Percentiles rank a stretch among this genome's conserved stretches.
Evolutionary conservation across 2,888 invertebrate genomes (phyloP).

Genomic region (Actias luna): DNA sequence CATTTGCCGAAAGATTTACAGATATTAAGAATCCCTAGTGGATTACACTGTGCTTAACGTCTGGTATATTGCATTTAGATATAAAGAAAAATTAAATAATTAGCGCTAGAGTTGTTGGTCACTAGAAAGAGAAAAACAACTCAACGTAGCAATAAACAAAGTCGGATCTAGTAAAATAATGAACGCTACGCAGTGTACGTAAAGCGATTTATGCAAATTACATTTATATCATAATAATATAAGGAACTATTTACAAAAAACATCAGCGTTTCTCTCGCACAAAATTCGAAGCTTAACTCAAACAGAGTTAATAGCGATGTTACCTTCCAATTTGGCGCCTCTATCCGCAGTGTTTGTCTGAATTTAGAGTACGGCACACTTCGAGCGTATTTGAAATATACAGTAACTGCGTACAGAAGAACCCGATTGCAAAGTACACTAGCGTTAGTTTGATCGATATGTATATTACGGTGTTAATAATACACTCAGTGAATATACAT

Average conservation of each 20-base stretch:
- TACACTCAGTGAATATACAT: no score
- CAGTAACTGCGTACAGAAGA: not conserved
- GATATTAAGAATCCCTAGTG: no score
- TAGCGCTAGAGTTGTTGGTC: no score
- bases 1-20: no score
- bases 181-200: no score
- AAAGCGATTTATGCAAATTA: not conserved
- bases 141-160: not conserved
- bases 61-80: no score
- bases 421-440: not conserved
- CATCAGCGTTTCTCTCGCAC: not conserved
- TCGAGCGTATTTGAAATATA: conserved; percentile 6
- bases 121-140: no score
- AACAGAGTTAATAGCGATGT: conserved; percentile 17
- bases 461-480: no score
- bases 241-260: not conserved
- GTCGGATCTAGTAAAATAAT: not conserved
- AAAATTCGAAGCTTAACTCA: conserved; percentile 14
- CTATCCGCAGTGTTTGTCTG: conserved; percentile 12
- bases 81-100: no score
- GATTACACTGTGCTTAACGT: no score
- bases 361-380: conserved; percentile 5
- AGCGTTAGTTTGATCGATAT: not conserved
- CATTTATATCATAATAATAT: not conserved
- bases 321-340: conserved; percentile 16